Base-by-base conservation (phyloP, 2,113 vertebrate species). In the Haliaeetus leucogaster region DNA sequence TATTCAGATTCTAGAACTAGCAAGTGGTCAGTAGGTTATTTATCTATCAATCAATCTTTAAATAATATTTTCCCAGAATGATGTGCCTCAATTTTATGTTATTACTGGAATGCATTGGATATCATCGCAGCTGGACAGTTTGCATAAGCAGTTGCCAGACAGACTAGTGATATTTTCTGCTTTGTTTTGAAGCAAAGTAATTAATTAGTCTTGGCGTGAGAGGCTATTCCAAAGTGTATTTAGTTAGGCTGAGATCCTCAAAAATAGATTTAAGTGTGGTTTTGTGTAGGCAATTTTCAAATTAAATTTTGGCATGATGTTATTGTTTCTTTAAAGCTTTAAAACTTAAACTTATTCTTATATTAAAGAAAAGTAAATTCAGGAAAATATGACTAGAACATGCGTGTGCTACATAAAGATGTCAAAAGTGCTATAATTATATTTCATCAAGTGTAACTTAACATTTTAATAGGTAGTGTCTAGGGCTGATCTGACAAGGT, bases 361-460 rank as follows among this genome's bases (percentile, higher is more conserved):
- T 48, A 86, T 89, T 82, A 87, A 96, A 94, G 92, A 89, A 95
- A 96, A 97, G 89, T 91, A 95, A 97, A 95, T 97, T 73, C 43
- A 85, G 65, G 34, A 95, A 96, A 96, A 94, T 93, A 97, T 82
- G 80, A 95, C 90, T 91, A 87, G 94, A 97, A 96, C 47, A 53
- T 91, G 72, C 93, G 63, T 96, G 74, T 90, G 53, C 87, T 97
- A 91, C 94, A 80, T 97, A 95, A 96, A 96, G 95, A 97, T 97
- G 66, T 96, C 92, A 97, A 72, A 95, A 95, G 56, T 96, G 61
- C 89, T 98, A 86, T 95, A 97, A 97, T 97, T 97, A 94, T 62
- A 91, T 96, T 97, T 97, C 71, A 94, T 96, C 87, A 97, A 96
- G 94, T 96, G 71, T 96, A 96, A 86, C 59, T 96, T 96, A 95